Percentiles rank a stretch among this genome's conserved stretches.
These are phyloP conservation scores for Clavelina lepadiformis DNA, from an alignment of 23 tunicate genomes.

Conservation along the genomic window DNA sequence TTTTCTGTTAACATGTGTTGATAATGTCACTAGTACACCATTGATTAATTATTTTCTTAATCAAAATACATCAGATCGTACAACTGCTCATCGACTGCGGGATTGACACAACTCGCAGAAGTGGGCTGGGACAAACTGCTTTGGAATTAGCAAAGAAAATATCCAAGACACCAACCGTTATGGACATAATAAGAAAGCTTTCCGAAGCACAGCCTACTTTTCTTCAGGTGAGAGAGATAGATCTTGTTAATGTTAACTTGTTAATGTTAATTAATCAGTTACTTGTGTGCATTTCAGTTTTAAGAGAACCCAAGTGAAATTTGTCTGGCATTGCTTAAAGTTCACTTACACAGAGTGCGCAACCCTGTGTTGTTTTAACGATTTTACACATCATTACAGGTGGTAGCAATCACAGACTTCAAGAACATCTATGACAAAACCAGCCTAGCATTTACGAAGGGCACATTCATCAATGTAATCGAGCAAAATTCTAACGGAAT, in stretches of 20 bases:
- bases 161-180: conserved; percentile 9
- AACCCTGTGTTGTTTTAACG: not conserved
- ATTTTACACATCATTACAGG: conserved; percentile 11
- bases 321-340: no score
- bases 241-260: no score
- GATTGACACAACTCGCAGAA: conserved; percentile 34
- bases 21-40: not conserved
- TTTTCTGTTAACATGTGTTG: no score
- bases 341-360: no score
- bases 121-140: conserved; percentile 37
- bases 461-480: conserved; percentile 46
- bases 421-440: conserved; percentile 38
- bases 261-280: not conserved
- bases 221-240: conserved; percentile 39
- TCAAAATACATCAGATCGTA: conserved; percentile 20
- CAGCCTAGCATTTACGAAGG: conserved; percentile 40
- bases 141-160: conserved; percentile 45
- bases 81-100: conserved; percentile 56
- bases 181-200: conserved; percentile 27
- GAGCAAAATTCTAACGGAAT: conserved; percentile 43
- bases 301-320: not conserved
- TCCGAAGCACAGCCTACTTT: conserved; percentile 21
- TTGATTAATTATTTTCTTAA: not conserved
- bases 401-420: conserved; percentile 57
- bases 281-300: not conserved